Evolutionary conservation across 2,113 vertebrate genomes (phyloP), one percentile per base, ranked within the genome.

Genomic region (Epinephelus cyanopodus): DNA sequence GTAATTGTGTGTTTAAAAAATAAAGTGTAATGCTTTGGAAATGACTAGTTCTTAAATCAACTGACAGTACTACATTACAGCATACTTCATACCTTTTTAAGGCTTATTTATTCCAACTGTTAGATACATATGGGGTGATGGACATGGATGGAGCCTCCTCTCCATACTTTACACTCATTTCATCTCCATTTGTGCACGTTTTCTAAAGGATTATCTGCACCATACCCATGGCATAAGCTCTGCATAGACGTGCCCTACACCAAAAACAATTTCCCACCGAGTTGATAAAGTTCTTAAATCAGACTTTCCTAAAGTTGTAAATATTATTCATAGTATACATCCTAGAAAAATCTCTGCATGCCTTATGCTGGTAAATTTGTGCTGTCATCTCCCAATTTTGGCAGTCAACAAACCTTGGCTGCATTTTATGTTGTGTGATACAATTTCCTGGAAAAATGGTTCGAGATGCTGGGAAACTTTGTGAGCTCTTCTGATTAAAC

Each of bases 1-100:
- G 63, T 72, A 74, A 39, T 33, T 57, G 61, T 82, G 45, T 61
- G 68, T 58, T 29, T 66, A 56, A 45, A 81, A 65, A 77, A 74
- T 64, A 74, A 84, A 82, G 69, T 52, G 37, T 76, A 19, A 48
- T 61, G 7, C 17, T 70, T 76, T 27, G 53, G 6, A 47, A 64
- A 68, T 6, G 5, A 48, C 7, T 4, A 18, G 2, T 21, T 62
- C n/a, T n/a, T 18, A 5, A 52, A 21, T 57, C 8, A 50, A 57
- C 5, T 25, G 15, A 52, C 47, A 5, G 21, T 4, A 21, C 25
- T 25, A 47, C 23, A 10, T 47, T 25, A 65, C 63, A 65, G 7
- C 13, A 25, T 37, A 5, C 67, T 39, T 15, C 5, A n/a, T 66
- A 15, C 47, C 13, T 4, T 48, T 4, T 37, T 37, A 8, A 37